Base-by-base conservation (phyloP, 2,113 vertebrate species). In the Cygnus buccinator region DNA sequence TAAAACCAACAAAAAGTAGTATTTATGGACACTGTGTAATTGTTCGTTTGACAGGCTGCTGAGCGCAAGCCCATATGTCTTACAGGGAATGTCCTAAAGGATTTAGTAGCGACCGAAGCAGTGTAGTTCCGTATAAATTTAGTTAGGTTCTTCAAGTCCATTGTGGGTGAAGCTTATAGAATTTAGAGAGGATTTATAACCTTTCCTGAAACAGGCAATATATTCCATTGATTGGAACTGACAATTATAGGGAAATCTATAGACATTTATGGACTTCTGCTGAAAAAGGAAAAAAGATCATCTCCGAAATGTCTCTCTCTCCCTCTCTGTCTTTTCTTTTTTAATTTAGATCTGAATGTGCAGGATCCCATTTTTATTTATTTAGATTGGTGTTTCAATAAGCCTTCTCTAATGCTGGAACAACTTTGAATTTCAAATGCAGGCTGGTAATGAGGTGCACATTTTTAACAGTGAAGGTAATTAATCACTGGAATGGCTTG, bases 401-500 rank as follows among this genome's bases (percentile, higher is more conserved):
- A 94, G 4, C 48, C 37, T 86, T 37, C 62, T 37, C 63, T 67
- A 46, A 77, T 0, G 59, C 91, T 96, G 93, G 91, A 91, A 80
- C 78, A 87, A 39, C 78, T 95, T 78, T 80, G 92, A 71, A 93
- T 95, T 96, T 96, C 94, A 93, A 86, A 96, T 91, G 58, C 44
- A 17, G 93, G 84, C 72, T 91, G 93, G 82, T 96, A 95, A 96
- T 59, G 91, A 97, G 91, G 95, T 87, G 91, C 95, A 95, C 81
- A 94, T 95, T 95, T 95, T 79, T 25, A 91, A 67, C 89, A 94
- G 93, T 6, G 90, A 76, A 74, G 91, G 82, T 91, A 93, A 97
- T 96, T 96, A 96, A 94, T 97, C 95, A 86, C 90, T 3, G 55
- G 90, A 88, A 83, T 94, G 92, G 78, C 90, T 96, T 95, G 95